A percentile compares a stretch with the other conserved stretches of the same genome.
phyloP scores from a whole-genome alignment of 2,113 vertebrate genomes.

The Pseudorhombus dupliciocellatus region DNA sequence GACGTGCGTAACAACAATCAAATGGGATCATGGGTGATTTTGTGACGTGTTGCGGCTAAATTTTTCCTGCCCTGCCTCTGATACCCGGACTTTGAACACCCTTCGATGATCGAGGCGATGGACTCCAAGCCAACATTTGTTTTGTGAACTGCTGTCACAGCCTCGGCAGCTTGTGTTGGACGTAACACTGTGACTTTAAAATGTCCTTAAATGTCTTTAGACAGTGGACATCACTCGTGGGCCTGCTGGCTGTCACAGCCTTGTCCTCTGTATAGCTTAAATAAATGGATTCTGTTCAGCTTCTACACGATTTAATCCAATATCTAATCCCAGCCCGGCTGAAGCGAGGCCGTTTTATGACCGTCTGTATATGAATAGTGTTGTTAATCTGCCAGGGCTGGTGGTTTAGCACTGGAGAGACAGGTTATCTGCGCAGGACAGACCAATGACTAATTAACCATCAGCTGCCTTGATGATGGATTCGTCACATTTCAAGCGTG shows the following conservation, averaged over 20 bases:
- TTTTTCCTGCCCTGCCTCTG: too few species aligned
- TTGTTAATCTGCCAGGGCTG: background rate
- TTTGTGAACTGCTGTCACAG: background rate
- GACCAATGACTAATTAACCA: background rate
- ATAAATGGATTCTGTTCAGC: background rate
- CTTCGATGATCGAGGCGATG: too few species aligned
- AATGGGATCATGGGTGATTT: background rate
- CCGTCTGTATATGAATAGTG: background rate
- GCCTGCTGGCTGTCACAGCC: background rate
- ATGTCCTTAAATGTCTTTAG: constrained; percentile 9
- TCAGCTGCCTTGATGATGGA: background rate
- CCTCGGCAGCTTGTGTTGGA: background rate
- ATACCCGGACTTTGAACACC: too few species aligned
- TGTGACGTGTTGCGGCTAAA: too few species aligned
- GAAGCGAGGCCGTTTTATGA: background rate
- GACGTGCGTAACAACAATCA: background rate
- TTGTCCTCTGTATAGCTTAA: background rate
- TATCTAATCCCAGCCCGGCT: background rate
- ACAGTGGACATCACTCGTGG: background rate
- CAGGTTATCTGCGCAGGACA: background rate
- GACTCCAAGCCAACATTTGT: background rate
- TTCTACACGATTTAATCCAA: background rate
- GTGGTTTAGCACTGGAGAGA: background rate
- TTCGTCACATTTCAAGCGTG: background rate
- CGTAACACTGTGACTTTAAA: constrained; percentile 14